Evolutionary conservation across 1,140 invertebrate genomes (phyloP), one percentile per base, ranked within the genome.

Genomic region (Goniozus legneri): DNA sequence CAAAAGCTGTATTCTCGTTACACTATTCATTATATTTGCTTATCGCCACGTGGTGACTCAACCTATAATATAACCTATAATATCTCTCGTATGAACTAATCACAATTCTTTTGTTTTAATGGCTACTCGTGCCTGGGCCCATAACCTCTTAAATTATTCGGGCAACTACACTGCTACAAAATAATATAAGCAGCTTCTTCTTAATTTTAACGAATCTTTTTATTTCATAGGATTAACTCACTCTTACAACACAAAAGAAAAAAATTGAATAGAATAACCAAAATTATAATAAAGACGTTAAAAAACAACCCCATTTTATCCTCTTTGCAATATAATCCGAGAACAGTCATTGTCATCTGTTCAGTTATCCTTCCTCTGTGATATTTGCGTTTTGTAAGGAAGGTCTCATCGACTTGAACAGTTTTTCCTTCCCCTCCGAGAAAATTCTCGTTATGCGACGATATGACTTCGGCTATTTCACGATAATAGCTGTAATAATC

Each of bases 381-480:
- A 16, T 52, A 47, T 27, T 52, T 52, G 8, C 50, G 32, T 39
- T 41, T 52, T 8, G 50, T 52, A 20, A 52, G 19, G 27, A 47
- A 52, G 3, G 40, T 52, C 27, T 52, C 50, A 14, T 52, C 40
- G 15, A 47, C 20, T 21, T 52, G 50, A 4, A 52, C 40, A 8
- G 35, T 52, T 44, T 52, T 47, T 12, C 27, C 44, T 14, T 18
- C 34, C 34, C 31, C 46, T 21, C 46, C 46, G 8, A 35, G 37
- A 6, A 6, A 6, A 10, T 6, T 27, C 4, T 27, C 24, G 24
- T 27, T 4, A 10, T 27, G 10, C 10, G 24, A 27, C 10, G 24
- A 4, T 6, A 27, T 27, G 10, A 47, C 19, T 14, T 41, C 45
- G 8, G 36, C 36, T 20, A 47, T 14, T 47, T 47, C 45, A 13